phyloP scores from a whole-genome alignment of 2,888 invertebrate species.

The Rhaphigaster nebulosa region DNA sequence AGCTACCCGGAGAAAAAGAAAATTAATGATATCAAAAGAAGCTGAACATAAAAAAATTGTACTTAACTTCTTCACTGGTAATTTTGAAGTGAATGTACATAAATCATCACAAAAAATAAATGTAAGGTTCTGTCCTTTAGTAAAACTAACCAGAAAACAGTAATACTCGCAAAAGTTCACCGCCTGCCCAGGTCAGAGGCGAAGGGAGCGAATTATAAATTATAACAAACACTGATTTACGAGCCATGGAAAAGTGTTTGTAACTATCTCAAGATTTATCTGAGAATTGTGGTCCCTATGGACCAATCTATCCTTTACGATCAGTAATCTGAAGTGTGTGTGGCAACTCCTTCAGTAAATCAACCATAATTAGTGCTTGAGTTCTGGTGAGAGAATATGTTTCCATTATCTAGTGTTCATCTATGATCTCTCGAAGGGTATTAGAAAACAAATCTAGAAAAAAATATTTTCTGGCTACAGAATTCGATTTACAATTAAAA shows the following conservation, averaged over 20 bases:
- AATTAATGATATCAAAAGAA: too few species aligned
- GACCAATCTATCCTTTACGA: not conserved
- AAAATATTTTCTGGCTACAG: not conserved
- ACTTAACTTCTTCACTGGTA: too few species aligned
- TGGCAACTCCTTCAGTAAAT: not conserved
- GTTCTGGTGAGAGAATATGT: not conserved
- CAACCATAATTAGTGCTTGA: not conserved
- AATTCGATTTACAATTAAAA: too few species aligned
- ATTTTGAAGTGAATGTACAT: too few species aligned
- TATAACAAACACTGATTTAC: not conserved
- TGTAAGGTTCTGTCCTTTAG: too few species aligned
- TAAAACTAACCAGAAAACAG: not conserved
- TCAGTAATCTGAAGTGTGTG: not conserved
- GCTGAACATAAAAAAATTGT: too few species aligned
- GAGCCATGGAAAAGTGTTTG: slow-evolving; percentile 9
- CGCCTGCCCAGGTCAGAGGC: not conserved
- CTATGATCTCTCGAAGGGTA: not conserved
- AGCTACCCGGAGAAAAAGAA: too few species aligned
- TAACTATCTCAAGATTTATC: not conserved
- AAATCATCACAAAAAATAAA: too few species aligned
- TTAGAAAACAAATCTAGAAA: not conserved
- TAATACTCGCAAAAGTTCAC: not conserved
- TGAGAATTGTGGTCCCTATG: not conserved
- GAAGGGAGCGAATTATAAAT: not conserved
- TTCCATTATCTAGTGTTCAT: not conserved